These are phyloP conservation scores for Galemys pyrenaicus DNA, from an alignment of 2,113 vertebrate genomes.

Conservation along the genomic window DNA sequence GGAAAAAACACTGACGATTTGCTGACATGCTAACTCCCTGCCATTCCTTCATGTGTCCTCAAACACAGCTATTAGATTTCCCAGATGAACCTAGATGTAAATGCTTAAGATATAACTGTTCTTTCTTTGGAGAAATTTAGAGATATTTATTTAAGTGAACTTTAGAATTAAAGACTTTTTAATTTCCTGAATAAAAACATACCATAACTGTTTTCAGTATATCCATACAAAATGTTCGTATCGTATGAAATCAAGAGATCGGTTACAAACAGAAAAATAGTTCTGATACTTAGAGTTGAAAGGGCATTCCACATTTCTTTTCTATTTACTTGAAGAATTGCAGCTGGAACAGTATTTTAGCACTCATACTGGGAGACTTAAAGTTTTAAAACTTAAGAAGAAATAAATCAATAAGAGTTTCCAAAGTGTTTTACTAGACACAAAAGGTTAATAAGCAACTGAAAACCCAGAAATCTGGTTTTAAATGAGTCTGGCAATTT, in stretches of 20 bases:
- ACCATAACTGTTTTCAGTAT: background rate
- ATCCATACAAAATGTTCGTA: background rate
- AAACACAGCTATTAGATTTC: no score
- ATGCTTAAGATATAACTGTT: background rate
- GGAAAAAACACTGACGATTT: background rate
- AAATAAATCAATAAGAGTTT: background rate
- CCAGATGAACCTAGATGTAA: background rate
- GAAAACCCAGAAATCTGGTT: background rate
- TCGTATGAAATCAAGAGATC: background rate
- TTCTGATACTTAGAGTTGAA: conserved; percentile 1
- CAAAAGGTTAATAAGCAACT: background rate
- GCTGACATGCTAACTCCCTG: background rate
- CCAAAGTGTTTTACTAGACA: background rate
- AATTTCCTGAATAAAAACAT: background rate
- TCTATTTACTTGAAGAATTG: background rate
- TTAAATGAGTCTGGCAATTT: conserved; percentile 20
- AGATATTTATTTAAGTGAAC: background rate
- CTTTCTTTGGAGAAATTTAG: background rate
- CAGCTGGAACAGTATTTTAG: background rate
- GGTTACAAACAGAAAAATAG: background rate
- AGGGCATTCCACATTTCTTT: background rate
- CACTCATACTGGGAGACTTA: background rate
- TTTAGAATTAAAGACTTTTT: background rate
- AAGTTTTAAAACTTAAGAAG: background rate
- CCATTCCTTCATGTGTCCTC: background rate